Evolutionary conservation across 2,113 vertebrate species (phyloP).

Genomic region (Psophia crepitans): DNA sequence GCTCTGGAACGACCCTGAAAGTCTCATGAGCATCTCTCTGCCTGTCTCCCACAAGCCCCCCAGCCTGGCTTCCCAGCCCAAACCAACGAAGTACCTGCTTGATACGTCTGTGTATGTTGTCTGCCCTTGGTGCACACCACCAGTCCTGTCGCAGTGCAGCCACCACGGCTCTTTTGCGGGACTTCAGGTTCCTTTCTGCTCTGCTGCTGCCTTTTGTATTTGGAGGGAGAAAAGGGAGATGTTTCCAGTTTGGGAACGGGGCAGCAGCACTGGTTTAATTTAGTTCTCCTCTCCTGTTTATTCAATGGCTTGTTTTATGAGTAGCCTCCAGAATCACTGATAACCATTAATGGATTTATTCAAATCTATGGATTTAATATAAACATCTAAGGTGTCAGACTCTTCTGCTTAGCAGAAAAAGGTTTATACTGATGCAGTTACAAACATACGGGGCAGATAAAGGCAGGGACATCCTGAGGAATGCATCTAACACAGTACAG

Average conservation of each 20-base stretch:
- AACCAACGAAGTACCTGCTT: neutral
- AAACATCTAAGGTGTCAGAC: neutral
- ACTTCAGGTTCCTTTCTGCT: neutral
- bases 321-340: neutral
- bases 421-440: neutral
- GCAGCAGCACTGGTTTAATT: neutral
- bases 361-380: neutral
- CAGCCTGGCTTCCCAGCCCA: neutral
- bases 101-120: neutral
- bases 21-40: rapidly evolving
- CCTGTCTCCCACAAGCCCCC: neutral
- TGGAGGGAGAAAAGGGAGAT: neutral
- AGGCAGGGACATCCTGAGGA: neutral
- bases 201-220: neutral
- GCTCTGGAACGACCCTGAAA: neutral
- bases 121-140: neutral
- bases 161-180: neutral
- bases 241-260: neutral
- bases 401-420: neutral
- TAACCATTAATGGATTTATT: neutral
- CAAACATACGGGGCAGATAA: neutral
- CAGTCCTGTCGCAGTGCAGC: neutral
- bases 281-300: neutral
- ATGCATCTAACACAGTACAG: neutral
- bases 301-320: neutral